Evolutionary conservation across 2,113 vertebrate species (phyloP).

Genomic region (Nibea albiflora): DNA sequence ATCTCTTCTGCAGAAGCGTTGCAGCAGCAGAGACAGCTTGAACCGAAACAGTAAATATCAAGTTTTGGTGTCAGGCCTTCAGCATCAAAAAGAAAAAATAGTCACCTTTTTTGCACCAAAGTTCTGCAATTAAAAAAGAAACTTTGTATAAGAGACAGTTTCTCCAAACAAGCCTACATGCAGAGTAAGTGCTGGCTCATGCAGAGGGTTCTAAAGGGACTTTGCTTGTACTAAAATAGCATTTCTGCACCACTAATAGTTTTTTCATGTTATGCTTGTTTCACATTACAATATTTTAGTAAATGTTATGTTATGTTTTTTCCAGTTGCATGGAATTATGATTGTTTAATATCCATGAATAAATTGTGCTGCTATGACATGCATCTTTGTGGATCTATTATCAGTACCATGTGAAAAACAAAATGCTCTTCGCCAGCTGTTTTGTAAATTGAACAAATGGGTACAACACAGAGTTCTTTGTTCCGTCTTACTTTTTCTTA

Average conservation of each 20-base stretch:
- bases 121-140: neutral
- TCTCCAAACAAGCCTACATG: neutral
- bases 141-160: neutral
- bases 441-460: slow-evolving; percentile 48
- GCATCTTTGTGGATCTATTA: slow-evolving; percentile 7
- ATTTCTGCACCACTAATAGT: neutral
- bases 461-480: slow-evolving; percentile 6
- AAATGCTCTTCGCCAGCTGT: slow-evolving; percentile 14
- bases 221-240: neutral
- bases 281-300: neutral
- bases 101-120: neutral
- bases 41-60: neutral
- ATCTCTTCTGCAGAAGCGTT: neutral
- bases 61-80: neutral
- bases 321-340: slow-evolving; percentile 8
- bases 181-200: neutral
- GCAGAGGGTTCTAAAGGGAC: neutral
- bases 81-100: neutral
- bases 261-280: slow-evolving; percentile 4
- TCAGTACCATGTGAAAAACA: slow-evolving; percentile 14
- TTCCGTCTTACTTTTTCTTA: slow-evolving; percentile 16
- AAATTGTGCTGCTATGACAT: neutral
- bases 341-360: slow-evolving; percentile 8
- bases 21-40: neutral
- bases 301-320: slow-evolving; percentile 6